Evolutionary conservation across 2,888 invertebrate genomes (phyloP).

Genomic region (Sturmia bella): DNA sequence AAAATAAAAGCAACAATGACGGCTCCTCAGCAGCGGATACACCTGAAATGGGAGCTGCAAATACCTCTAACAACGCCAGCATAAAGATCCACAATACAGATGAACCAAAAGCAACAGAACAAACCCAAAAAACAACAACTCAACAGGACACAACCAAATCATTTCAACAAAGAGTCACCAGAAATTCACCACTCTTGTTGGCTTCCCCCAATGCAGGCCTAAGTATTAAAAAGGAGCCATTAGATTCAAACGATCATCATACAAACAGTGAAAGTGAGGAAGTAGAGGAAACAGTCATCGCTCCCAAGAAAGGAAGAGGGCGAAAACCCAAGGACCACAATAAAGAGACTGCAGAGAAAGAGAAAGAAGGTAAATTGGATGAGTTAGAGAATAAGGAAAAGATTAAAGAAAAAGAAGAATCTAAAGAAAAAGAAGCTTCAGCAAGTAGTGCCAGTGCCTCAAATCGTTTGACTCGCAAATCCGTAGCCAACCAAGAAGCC

Average conservation of each 20-base stretch:
- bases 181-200: constrained; percentile 76
- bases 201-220: constrained; percentile 65
- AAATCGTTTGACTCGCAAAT: constrained; percentile 79
- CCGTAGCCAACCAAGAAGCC: constrained; percentile 77
- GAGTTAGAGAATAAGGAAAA: constrained; percentile 47
- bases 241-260: constrained; percentile 69
- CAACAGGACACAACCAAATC: constrained; percentile 69
- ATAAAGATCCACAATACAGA: constrained; percentile 17
- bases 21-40: constrained; percentile 45
- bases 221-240: constrained; percentile 71
- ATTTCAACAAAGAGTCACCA: constrained; percentile 72
- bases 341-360: constrained; percentile 69
- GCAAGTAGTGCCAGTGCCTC: constrained; percentile 55
- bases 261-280: constrained; percentile 72
- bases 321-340: constrained; percentile 76
- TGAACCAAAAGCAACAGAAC: constrained; percentile 49
- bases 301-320: constrained; percentile 71
- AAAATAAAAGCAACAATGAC: constrained; percentile 55
- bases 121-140: constrained; percentile 47
- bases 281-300: constrained; percentile 11
- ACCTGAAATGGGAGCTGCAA: constrained; percentile 57
- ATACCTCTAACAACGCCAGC: constrained; percentile 34
- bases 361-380: constrained; percentile 71
- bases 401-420: constrained; percentile 45
- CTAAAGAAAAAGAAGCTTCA: constrained; percentile 64